Percentiles rank a stretch among this genome's conserved stretches.
These are phyloP conservation scores for Turnix velox DNA, from an alignment of 2,113 vertebrate species.

Conservation along the genomic window DNA sequence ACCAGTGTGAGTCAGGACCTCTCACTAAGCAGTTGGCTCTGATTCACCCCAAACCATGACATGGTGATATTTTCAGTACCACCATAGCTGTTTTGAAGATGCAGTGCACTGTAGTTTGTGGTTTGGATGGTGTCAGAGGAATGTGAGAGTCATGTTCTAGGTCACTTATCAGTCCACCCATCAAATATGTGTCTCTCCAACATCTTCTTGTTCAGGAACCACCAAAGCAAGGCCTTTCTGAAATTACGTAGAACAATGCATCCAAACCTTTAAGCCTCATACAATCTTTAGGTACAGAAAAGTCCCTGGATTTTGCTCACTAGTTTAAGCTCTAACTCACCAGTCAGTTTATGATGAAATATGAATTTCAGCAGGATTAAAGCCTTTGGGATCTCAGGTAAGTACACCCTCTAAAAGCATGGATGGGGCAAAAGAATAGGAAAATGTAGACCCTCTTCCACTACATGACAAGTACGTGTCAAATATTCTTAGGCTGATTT, in stretches of 20 bases:
- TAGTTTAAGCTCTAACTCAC: neutral
- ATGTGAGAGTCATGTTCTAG: rapidly evolving
- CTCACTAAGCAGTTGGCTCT: too few relatives aligned
- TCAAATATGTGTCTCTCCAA: too few relatives aligned
- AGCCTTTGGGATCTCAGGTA: neutral
- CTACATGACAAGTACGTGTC: conserved; percentile 35
- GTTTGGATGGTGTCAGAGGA: neutral
- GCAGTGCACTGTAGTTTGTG: neutral
- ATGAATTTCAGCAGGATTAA: neutral
- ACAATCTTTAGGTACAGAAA: neutral
- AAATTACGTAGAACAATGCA: neutral
- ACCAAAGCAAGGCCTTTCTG: neutral
- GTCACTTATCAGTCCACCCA: too few relatives aligned
- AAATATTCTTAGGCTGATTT: conserved; percentile 65
- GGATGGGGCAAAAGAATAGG: neutral
- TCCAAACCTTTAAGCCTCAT: neutral
- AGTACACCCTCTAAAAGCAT: neutral
- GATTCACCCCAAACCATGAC: too few relatives aligned
- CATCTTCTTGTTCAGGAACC: neutral
- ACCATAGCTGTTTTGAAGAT: neutral
- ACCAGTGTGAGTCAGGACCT: too few relatives aligned
- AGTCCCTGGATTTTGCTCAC: neutral
- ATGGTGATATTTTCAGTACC: neutral
- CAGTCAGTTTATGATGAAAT: neutral
- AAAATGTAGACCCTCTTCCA: conserved; percentile 23